These are phyloP conservation scores for Alethe diademata DNA, from an alignment of 2,113 vertebrate genomes.

Conservation along the genomic window DNA sequence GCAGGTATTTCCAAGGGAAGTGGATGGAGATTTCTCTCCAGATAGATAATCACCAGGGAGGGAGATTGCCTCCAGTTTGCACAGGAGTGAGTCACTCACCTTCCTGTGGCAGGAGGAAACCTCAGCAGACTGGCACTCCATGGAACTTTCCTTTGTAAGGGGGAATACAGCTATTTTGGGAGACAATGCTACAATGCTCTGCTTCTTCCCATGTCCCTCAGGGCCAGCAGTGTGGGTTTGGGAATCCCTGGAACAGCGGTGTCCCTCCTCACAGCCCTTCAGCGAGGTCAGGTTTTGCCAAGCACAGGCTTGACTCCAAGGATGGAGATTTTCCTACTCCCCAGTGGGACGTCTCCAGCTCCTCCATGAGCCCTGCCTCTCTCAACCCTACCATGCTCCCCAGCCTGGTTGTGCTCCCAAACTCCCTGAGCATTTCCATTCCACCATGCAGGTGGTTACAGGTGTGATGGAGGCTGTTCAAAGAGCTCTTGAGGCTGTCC, in stretches of 20 bases:
- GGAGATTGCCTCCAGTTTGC: not conserved
- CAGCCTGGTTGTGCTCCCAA: not conserved
- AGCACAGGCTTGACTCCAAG: not conserved
- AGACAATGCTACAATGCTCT: not conserved
- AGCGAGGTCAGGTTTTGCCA: rapidly evolving
- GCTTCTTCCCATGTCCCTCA: not conserved
- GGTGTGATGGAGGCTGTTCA: not conserved
- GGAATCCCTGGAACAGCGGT: not conserved
- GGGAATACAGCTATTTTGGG: not conserved
- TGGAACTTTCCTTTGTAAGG: not conserved
- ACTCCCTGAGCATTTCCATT: not conserved
- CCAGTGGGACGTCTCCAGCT: not conserved
- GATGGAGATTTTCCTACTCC: not conserved
- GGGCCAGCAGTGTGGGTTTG: not conserved
- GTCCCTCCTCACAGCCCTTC: not conserved
- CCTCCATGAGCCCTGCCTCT: not conserved
- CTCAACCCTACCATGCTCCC: not conserved
- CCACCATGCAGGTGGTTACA: not conserved
- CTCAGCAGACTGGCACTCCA: not conserved
- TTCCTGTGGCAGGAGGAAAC: constrained; percentile 46
- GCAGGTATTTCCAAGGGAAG: constrained; percentile 22
- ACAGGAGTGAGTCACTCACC: constrained; percentile 31
- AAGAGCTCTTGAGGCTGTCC: not conserved
- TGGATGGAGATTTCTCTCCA: not conserved
- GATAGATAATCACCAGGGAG: not conserved